phyloP scores from a whole-genome alignment of 2,888 invertebrate species.

The Himalopsyche anomala region DNA sequence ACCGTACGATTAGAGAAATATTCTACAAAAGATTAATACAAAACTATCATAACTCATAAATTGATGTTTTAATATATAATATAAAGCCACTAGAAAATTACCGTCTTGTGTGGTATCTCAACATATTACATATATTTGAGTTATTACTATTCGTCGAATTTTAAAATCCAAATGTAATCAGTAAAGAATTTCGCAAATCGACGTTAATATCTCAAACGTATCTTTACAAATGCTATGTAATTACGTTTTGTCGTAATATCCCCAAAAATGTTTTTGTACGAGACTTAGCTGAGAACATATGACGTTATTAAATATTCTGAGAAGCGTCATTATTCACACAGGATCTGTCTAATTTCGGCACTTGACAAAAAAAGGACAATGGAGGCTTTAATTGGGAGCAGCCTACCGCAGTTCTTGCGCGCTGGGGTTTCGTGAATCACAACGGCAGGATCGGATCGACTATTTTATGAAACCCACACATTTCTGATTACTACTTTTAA shows the following conservation, averaged over 20 bases:
- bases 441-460: background rate
- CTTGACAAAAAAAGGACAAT: constrained; percentile 16
- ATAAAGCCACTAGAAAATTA: background rate
- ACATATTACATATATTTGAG: too few relatives aligned
- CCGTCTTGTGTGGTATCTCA: too few relatives aligned
- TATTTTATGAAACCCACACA: too few relatives aligned
- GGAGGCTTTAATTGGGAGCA: constrained; percentile 4
- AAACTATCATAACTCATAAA: background rate
- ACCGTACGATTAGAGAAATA: background rate
- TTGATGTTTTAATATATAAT: background rate
- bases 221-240: background rate
- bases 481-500: too few relatives aligned
- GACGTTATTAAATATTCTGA: constrained; percentile 21
- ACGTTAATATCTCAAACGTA: background rate
- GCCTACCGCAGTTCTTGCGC: constrained; percentile 34
- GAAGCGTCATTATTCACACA: constrained; percentile 9
- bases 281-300: background rate
- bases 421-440: background rate
- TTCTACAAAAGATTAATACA: background rate
- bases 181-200: background rate
- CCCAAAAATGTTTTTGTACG: background rate
- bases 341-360: constrained; percentile 16
- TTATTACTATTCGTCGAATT: background rate
- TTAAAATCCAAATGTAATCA: background rate
- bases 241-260: background rate